phyloP scores from a whole-genome alignment of 2,888 invertebrate species.

The Zygogramma bicolorata region DNA sequence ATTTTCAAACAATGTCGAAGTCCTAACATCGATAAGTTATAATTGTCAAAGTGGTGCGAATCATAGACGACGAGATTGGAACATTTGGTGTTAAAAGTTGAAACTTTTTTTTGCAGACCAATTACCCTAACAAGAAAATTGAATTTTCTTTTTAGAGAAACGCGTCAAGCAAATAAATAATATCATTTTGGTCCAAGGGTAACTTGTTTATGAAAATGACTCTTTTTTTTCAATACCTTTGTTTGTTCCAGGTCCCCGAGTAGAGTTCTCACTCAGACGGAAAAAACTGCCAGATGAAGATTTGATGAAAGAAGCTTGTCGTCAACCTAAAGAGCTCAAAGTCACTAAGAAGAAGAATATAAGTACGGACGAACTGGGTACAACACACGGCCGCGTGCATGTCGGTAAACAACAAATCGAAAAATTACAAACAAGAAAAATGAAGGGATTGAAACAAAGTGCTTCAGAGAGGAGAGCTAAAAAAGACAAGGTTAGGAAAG shows the following conservation, averaged over 20 bases:
- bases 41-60: too few species aligned
- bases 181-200: too few species aligned
- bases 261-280: slow-evolving; percentile 88
- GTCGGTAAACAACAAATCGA: slow-evolving; percentile 89
- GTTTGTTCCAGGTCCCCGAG: slow-evolving; percentile 77
- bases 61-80: too few species aligned
- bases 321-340: slow-evolving; percentile 82
- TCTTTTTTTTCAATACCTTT: too few species aligned
- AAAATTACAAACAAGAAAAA: slow-evolving; percentile 89
- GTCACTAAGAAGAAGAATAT: slow-evolving; percentile 92
- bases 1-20: too few species aligned
- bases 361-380: slow-evolving; percentile 87
- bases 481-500: slow-evolving; percentile 59
- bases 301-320: slow-evolving; percentile 85
- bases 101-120: too few species aligned
- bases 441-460: slow-evolving; percentile 88
- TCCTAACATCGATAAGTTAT: too few species aligned
- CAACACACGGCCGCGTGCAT: slow-evolving; percentile 91
- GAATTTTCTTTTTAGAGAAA: too few species aligned
- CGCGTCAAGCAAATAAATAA: too few species aligned
- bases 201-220: too few species aligned
- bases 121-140: too few species aligned
- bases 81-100: too few species aligned
- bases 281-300: slow-evolving; percentile 91
- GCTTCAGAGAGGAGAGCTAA: slow-evolving; percentile 76